Percentiles rank a stretch among this genome's conserved stretches.
These are phyloP conservation scores for Lytechinus pictus DNA, from an alignment of 35 echinoderm and acorn worm genomes.

Conservation along the genomic window DNA sequence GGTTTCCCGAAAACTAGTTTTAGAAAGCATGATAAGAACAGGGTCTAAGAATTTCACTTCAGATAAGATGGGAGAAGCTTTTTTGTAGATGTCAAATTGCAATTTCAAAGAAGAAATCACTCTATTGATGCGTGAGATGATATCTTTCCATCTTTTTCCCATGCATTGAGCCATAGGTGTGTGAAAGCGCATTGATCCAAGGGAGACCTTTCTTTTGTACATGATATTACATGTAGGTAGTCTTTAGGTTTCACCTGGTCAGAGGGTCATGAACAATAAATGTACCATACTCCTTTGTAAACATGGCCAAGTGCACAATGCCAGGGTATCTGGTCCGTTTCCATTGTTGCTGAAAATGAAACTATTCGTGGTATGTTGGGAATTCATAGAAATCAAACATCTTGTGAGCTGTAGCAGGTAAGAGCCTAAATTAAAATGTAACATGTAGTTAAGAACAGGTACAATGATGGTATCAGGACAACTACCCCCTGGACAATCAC, in stretches of 20 bases:
- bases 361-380: neutral
- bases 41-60: no score
- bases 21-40: no score
- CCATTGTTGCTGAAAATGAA: neutral
- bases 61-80: no score
- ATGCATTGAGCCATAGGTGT: neutral
- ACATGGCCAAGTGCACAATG: neutral
- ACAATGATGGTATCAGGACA: no score
- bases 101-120: neutral
- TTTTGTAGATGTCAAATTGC: neutral
- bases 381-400: neutral
- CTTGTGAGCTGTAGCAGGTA: neutral
- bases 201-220: neutral
- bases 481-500: no score
- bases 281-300: neutral
- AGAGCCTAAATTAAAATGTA: no score
- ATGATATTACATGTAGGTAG: neutral
- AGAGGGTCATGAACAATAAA: neutral
- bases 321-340: neutral
- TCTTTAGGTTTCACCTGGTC: neutral
- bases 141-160: neutral
- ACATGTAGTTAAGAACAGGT: no score
- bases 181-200: neutral
- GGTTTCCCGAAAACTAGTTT: no score
- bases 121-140: neutral